Percentiles rank a stretch among this genome's conserved stretches.
Evolutionary conservation across 23 tunicate species (phyloP).

Genomic region (Trididemnum nubilum): DNA sequence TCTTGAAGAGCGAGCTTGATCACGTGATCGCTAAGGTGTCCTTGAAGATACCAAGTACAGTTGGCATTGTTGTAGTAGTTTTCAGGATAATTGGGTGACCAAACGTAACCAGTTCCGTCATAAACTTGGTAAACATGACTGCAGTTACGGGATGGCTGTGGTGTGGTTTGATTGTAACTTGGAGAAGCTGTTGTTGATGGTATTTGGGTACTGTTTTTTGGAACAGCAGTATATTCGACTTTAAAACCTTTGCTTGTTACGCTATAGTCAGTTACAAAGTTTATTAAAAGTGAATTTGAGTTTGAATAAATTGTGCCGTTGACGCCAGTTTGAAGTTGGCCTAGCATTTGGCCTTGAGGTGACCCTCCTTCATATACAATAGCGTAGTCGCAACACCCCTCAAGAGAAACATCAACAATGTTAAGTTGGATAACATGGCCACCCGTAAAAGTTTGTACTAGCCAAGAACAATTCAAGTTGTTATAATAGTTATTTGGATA

Average conservation of each 20-base stretch:
- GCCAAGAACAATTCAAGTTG: constrained; percentile 14
- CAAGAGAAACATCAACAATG: constrained; percentile 1
- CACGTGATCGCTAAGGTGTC: neutral
- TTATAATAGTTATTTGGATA: constrained; percentile 13
- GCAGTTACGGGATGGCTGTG: neutral
- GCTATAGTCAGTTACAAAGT: neutral
- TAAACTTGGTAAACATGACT: neutral
- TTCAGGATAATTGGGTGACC: constrained; percentile 1
- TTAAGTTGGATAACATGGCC: neutral
- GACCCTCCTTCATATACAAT: constrained; percentile 10
- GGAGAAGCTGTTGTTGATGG: neutral
- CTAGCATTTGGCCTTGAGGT: neutral
- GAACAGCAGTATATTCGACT: neutral
- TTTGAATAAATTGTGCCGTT: neutral
- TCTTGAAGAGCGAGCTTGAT: neutral
- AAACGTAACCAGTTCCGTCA: neutral
- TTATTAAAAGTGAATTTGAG: neutral
- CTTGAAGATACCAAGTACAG: constrained; percentile 1
- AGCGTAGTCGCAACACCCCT: neutral
- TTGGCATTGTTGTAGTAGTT: neutral
- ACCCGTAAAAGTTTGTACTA: neutral
- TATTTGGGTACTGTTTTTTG: neutral
- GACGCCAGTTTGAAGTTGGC: neutral
- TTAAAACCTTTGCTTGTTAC: neutral
- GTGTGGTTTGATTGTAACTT: neutral